Evolutionary conservation across 1,140 invertebrate species (phyloP).

Genomic region (Ylistrum balloti): DNA sequence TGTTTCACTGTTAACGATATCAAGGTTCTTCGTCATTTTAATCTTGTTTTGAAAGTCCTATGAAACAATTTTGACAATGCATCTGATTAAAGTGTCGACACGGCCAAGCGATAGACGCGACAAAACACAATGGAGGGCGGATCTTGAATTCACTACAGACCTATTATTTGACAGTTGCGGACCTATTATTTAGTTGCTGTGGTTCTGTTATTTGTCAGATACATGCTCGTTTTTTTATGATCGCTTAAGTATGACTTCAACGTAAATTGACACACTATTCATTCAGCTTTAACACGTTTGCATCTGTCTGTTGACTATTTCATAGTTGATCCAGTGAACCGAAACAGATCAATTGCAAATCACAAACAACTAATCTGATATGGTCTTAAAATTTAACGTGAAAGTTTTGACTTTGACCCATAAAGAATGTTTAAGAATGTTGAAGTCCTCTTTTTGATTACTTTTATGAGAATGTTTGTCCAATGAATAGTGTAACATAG

Average conservation of each 20-base stretch:
- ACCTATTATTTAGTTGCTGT: constrained; percentile 31
- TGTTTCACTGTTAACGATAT: constrained; percentile 8
- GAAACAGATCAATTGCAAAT: background rate
- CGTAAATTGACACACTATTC: constrained; percentile 53
- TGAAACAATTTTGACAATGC: constrained; percentile 39
- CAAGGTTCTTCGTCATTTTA: constrained; percentile 7
- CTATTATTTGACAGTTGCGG: constrained; percentile 38
- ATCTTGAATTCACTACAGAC: background rate
- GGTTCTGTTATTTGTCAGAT: constrained; percentile 51
- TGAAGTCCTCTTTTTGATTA: no score
- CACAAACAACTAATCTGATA: background rate
- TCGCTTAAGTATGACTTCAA: constrained; percentile 55
- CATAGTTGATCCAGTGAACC: background rate
- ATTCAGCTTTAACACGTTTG: constrained; percentile 44
- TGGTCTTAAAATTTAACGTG: background rate
- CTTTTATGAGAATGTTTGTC: no score
- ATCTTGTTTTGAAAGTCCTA: constrained; percentile 33
- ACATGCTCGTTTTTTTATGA: constrained; percentile 51
- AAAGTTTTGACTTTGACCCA: background rate
- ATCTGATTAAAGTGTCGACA: constrained; percentile 27
- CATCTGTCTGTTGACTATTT: background rate
- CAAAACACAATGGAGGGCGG: constrained; percentile 10
- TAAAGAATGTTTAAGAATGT: no score
- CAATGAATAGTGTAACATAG: no score
- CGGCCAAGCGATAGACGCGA: background rate